Base-by-base conservation (phyloP, 2,888 invertebrate species). In the Drosophila histrio region DNA sequence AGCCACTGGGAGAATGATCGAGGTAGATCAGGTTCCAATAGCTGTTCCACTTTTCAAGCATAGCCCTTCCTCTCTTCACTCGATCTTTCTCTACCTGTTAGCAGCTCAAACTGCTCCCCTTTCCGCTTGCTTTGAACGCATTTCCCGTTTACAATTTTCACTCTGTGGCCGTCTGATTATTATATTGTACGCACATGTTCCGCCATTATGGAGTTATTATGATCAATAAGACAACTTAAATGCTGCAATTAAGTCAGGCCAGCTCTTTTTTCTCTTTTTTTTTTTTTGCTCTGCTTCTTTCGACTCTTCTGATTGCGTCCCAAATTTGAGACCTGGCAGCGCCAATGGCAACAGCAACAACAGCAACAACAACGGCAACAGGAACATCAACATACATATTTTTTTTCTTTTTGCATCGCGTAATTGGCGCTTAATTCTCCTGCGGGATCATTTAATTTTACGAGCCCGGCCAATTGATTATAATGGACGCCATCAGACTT, bases 181-280 rank as follows among this genome's bases (percentile, higher is more conserved):
- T 80, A 90, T 89, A 89, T 86, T 89, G 88, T 88, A 82, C 89
- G 90, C 89, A 88, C 89, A 90, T 91, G 90, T 91, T 91, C 90
- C 91, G 91, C 91, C 91, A 91, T 91, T 91, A 91, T 91, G 91
- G 91, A 91, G 91, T 91, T 91, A 91, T 91, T 91, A 91, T 91
- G 91, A 91, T 91, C 91, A 91, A 91, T 91, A 91, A 91, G 91
- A 91, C 90, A 89, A 87, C 89, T 91, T 91, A 91, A 91, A 91
- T 89, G 91, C 89, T 90, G 91, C 91, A 91, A 91, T 91, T 91
- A 91, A 90, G 89, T 91, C 83, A 73, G 80, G 80, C 77, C 81
- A 70, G 75, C 53, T 69, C 44, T 46, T 56, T 67, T 62, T 52
- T 54, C 50, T 50, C 60, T 52, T 30, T 28, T 58, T 56, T 66